Evolutionary conservation across 2,113 vertebrate genomes (phyloP).

Genomic region (Melospiza georgiana): DNA sequence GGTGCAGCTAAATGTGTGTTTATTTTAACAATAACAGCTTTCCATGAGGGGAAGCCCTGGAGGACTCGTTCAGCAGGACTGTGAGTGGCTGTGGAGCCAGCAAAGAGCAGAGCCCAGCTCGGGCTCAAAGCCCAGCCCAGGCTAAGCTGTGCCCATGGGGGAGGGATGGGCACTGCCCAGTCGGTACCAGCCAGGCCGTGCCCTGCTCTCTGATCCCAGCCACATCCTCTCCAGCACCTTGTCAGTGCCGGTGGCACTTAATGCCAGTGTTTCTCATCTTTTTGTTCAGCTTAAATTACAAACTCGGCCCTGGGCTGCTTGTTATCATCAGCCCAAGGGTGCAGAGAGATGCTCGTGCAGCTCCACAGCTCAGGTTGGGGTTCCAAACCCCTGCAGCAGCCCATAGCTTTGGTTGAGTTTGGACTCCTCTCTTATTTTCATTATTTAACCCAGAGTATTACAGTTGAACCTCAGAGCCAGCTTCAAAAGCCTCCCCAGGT

Average conservation of each 20-base stretch:
- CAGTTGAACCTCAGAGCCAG: neutral
- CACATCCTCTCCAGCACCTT: fast-evolving
- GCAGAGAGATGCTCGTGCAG: neutral
- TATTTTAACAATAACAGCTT: constrained; percentile 63
- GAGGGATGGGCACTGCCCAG: neutral
- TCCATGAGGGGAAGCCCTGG: constrained; percentile 10
- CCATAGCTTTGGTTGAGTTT: neutral
- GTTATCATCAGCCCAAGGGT: fast-evolving
- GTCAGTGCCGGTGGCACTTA: neutral
- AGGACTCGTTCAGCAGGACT: neutral
- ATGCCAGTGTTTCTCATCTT: neutral
- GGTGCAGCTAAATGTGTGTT: constrained; percentile 46
- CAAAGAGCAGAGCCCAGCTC: neutral
- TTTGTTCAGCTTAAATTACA: neutral
- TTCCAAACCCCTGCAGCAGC: neutral
- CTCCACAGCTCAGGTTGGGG: neutral
- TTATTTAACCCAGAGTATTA: neutral
- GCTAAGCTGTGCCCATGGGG: fast-evolving
- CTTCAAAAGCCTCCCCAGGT: neutral
- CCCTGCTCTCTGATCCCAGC: neutral
- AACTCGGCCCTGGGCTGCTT: fast-evolving
- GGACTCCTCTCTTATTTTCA: neutral
- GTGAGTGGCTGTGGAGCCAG: neutral
- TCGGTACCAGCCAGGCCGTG: neutral
- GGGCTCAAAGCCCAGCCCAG: neutral